phyloP scores from a whole-genome alignment of 2,797 vertebrate genomes.

The Kryptopterus vitreolus region DNA sequence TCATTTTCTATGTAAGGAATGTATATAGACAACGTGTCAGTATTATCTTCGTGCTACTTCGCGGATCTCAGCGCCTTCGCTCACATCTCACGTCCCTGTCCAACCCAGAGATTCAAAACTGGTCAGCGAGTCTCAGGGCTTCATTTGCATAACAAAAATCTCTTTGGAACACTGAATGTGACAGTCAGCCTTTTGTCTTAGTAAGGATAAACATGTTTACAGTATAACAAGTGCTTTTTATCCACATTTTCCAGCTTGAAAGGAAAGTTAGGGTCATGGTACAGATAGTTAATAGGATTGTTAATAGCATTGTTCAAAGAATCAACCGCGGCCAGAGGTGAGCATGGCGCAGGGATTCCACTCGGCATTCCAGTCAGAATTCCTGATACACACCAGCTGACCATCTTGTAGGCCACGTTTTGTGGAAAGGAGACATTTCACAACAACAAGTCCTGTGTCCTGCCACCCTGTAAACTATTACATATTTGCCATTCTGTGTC shows the following conservation, averaged over 20 bases:
- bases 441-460: no score
- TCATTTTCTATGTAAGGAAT: not conserved
- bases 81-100: not conserved
- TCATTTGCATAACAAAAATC: not conserved
- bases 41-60: not conserved
- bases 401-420: not conserved
- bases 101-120: not conserved
- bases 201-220: not conserved
- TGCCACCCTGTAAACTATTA: not conserved
- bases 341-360: no score
- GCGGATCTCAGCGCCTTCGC: not conserved
- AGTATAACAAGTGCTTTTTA: not conserved
- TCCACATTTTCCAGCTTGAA: not conserved
- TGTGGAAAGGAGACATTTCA: not conserved
- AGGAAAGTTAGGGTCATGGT: not conserved
- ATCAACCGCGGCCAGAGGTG: not conserved
- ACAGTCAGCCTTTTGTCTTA: not conserved
- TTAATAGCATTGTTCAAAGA: not conserved
- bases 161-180: not conserved
- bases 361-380: not conserved
- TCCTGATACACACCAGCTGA: not conserved
- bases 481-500: not conserved
- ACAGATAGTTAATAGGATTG: not conserved
- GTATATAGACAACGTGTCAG: not conserved
- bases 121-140: not conserved